Percentiles rank a stretch among this genome's conserved stretches.
phyloP scores from a whole-genome alignment of 2,888 invertebrate genomes.

The Dione vanillae region DNA sequence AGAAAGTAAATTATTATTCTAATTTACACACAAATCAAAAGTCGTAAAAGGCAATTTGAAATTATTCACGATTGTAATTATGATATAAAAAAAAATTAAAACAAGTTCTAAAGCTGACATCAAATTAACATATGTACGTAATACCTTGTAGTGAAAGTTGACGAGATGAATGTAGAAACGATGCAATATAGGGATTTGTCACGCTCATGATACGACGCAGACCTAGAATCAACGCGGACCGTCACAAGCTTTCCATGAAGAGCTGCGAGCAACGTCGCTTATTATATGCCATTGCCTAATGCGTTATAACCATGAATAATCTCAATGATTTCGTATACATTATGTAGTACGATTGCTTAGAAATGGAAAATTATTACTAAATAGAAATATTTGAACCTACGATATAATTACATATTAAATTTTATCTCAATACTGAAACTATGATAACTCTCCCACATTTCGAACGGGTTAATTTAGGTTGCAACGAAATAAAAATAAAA shows the following conservation, averaged over 20 bases:
- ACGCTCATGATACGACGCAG: slow-evolving; percentile 41
- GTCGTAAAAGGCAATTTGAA: background rate
- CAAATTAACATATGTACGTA: slow-evolving; percentile 29
- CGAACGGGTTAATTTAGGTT: slow-evolving; percentile 38
- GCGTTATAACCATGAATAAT: slow-evolving; percentile 53
- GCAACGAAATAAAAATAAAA: slow-evolving; percentile 31
- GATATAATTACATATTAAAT: background rate
- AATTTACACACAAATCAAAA: background rate
- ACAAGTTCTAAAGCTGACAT: slow-evolving; percentile 21
- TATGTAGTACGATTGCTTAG: slow-evolving; percentile 28
- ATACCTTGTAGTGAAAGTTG: slow-evolving; percentile 44
- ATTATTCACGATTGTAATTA: slow-evolving; percentile 8
- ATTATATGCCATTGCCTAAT: slow-evolving; percentile 54
- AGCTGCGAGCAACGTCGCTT: slow-evolving; percentile 41
- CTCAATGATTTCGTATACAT: slow-evolving; percentile 24
- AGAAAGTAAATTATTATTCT: background rate
- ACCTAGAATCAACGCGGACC: slow-evolving; percentile 37
- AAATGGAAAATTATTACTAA: slow-evolving; percentile 2
- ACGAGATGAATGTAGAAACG: slow-evolving; percentile 34
- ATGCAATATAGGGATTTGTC: slow-evolving; percentile 46
- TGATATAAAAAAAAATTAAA: slow-evolving; percentile 13
- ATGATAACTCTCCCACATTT: background rate
- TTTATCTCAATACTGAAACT: background rate
- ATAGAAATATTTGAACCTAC: background rate
- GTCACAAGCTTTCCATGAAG: slow-evolving; percentile 40